phyloP scores from a whole-genome alignment of 2,888 invertebrate species.

The Cephus pygmeus region DNA sequence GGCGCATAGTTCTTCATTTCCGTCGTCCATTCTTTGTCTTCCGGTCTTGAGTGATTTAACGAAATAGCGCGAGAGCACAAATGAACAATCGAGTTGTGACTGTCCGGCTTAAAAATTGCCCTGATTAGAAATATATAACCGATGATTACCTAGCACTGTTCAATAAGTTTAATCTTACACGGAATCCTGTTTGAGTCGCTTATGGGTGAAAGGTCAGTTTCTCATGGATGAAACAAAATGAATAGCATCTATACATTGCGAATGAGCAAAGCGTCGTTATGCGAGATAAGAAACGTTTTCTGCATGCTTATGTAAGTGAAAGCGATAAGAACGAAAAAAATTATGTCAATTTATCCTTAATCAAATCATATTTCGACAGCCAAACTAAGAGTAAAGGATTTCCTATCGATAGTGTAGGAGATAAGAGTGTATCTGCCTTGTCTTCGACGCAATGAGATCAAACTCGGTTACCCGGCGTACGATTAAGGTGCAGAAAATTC shows the following conservation, averaged over 20 bases:
- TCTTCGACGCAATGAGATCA: slow-evolving; percentile 34
- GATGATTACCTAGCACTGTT: not conserved
- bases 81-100: not conserved
- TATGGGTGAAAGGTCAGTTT: not conserved
- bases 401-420: slow-evolving; percentile 13
- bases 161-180: not conserved
- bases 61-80: not conserved
- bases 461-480: slow-evolving; percentile 30
- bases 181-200: not conserved
- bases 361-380: slow-evolving; percentile 47
- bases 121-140: not conserved
- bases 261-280: not conserved
- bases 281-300: not conserved
- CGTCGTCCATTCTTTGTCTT: slow-evolving; percentile 50
- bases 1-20: not conserved
- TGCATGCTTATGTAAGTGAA: not conserved
- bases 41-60: slow-evolving; percentile 26
- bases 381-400: slow-evolving; percentile 37
- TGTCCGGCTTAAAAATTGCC: not conserved
- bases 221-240: not conserved
- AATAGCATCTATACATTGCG: not conserved
- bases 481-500: not conserved
- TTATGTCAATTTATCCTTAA: slow-evolving; percentile 49
- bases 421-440: slow-evolving; percentile 24
- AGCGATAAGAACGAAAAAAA: slow-evolving; percentile 8